A percentile compares a stretch with the other conserved stretches of the same genome.
These are phyloP conservation scores for Phytoseiulus persimilis DNA, from an alignment of 2,888 invertebrate genomes.

Conservation along the genomic window DNA sequence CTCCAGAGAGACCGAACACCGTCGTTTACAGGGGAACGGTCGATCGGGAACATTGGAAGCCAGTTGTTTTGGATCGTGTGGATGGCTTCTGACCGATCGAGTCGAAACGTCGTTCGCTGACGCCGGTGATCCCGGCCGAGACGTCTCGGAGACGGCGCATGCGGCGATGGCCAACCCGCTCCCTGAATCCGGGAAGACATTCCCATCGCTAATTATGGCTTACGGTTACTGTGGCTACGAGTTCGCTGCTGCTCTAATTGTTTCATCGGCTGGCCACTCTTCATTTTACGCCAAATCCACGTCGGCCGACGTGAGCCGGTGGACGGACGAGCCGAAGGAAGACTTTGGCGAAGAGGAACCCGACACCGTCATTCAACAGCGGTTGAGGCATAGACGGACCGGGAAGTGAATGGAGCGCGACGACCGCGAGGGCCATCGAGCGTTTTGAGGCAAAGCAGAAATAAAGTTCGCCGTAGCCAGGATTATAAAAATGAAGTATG, in stretches of 20 bases:
- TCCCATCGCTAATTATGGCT: constrained; percentile 5
- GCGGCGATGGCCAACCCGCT: neutral
- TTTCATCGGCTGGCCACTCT: neutral
- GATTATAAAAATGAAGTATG: neutral
- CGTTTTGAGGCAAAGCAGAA: neutral
- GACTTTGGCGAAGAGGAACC: neutral
- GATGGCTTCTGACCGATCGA: too few relatives aligned
- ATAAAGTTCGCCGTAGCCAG: neutral
- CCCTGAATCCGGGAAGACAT: neutral
- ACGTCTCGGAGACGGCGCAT: neutral
- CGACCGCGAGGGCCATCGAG: too few relatives aligned
- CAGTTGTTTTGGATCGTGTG: too few relatives aligned
- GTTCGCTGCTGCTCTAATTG: neutral
- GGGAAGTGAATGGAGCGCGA: too few relatives aligned
- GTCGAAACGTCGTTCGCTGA: too few relatives aligned
- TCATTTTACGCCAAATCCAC: neutral
- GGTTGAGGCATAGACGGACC: neutral
- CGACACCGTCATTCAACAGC: neutral
- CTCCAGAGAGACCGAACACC: neutral
- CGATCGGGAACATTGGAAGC: too few relatives aligned
- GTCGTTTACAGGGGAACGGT: neutral
- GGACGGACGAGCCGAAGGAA: neutral
- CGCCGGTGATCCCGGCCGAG: neutral
- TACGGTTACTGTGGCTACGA: neutral
- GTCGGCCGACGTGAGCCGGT: neutral